Conservation (phyloP, 2,888 invertebrate genomes). For the Dastarcus helophoroides region DNA sequence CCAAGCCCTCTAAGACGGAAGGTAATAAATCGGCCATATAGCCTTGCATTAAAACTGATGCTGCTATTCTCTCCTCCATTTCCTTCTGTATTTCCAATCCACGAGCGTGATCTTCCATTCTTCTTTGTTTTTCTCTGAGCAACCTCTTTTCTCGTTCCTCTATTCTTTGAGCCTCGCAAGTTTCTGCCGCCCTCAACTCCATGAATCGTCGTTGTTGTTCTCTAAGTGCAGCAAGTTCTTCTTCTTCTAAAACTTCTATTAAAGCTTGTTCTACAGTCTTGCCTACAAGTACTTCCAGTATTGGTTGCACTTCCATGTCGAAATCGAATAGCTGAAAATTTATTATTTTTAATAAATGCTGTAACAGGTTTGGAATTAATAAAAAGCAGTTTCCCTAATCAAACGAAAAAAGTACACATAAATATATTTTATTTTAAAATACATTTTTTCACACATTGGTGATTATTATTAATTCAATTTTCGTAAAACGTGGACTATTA, state of each 20-base stretch:
- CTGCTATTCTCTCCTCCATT: conserved; percentile 65
- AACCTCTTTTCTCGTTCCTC: conserved; percentile 67
- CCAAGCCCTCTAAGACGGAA: conserved; percentile 67
- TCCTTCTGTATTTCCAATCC: conserved; percentile 50
- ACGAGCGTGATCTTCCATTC: conserved; percentile 54
- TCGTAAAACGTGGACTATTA: too few species aligned
- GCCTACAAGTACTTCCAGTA: conserved; percentile 79
- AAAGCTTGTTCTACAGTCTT: conserved; percentile 83
- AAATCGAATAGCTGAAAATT: conserved; percentile 69
- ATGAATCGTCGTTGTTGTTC: conserved; percentile 65
- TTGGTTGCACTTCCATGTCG: conserved; percentile 81
- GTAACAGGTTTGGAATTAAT: too few species aligned
- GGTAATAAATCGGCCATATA: conserved; percentile 82
- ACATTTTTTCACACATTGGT: too few species aligned
- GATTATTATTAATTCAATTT: too few species aligned
- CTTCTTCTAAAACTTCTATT: conserved; percentile 84
- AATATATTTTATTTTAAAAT: too few species aligned
- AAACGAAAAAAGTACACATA: too few species aligned
- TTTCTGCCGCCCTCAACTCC: conserved; percentile 67
- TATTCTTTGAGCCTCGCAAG: conserved; percentile 68
- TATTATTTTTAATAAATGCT: too few species aligned
- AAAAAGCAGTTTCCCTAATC: too few species aligned
- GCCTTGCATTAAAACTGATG: conserved; percentile 71
- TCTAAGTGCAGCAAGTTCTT: conserved; percentile 71
- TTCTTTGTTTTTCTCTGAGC: conserved; percentile 58